Evolutionary conservation across 2,888 invertebrate genomes (phyloP).

Genomic region (Phyllotreta cruciferae): DNA sequence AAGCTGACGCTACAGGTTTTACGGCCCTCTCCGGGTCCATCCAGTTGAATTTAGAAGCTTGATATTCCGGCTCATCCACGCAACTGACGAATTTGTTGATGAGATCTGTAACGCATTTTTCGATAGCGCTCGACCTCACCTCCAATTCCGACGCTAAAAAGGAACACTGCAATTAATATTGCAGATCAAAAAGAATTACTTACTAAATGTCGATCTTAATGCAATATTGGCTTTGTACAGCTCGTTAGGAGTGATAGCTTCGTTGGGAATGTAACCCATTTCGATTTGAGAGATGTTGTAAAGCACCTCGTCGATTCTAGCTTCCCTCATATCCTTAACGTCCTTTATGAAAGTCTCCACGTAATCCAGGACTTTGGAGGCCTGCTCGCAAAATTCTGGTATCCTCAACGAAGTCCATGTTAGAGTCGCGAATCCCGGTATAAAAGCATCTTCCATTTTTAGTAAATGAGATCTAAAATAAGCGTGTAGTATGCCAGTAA

Average conservation of each 20-base stretch:
- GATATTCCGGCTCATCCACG: constrained; percentile 66
- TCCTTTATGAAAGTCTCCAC: constrained; percentile 74
- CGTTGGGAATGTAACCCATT: constrained; percentile 69
- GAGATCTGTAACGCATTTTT: constrained; percentile 78
- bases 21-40: constrained; percentile 68
- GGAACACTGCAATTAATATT: constrained; percentile 2
- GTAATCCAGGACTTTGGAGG: constrained; percentile 65
- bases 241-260: constrained; percentile 67
- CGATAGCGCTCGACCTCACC: constrained; percentile 70
- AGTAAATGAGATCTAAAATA: constrained; percentile 65
- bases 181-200: constrained; percentile 1
- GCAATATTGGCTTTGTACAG: constrained; percentile 71
- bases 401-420: constrained; percentile 85
- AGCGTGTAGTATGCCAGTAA: neutral
- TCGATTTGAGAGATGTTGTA: constrained; percentile 67
- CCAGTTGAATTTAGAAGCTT: constrained; percentile 69
- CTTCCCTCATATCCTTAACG: constrained; percentile 76
- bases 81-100: constrained; percentile 77
- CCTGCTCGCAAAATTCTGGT: constrained; percentile 67
- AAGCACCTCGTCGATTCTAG: constrained; percentile 74
- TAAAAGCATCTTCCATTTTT: constrained; percentile 73
- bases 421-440: constrained; percentile 77
- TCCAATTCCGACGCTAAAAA: constrained; percentile 62
- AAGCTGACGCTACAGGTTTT: constrained; percentile 68
- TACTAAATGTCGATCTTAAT: constrained; percentile 64